phyloP scores from a whole-genome alignment of 2,888 invertebrate species.

The Drosophila multiciliata region DNA sequence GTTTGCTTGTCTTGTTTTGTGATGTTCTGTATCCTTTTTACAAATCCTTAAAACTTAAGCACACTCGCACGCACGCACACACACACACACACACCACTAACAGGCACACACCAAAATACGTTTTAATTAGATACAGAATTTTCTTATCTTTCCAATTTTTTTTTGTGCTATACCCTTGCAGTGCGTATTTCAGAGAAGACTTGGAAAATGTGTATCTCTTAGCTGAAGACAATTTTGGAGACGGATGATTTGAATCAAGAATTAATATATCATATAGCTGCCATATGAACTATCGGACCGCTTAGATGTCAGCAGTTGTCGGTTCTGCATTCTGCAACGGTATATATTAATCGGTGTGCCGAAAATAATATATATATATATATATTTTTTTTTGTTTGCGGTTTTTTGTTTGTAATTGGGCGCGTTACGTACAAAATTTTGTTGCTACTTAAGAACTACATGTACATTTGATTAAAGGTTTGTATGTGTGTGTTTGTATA shows the following conservation, averaged over 20 bases:
- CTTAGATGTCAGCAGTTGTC: background rate
- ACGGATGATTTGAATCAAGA: background rate
- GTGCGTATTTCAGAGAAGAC: background rate
- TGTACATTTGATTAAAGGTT: conserved; percentile 31
- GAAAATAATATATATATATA: background rate
- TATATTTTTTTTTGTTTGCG: background rate
- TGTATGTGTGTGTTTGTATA: background rate
- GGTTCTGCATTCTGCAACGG: background rate
- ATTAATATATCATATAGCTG: background rate
- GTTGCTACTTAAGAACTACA: conserved; percentile 67
- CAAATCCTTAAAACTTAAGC: conserved; percentile 1
- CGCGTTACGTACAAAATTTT: conserved; percentile 51
- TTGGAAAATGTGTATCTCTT: background rate
- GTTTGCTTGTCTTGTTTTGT: conserved; percentile 23
- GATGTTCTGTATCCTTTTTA: conserved; percentile 12
- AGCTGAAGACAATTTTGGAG: background rate
- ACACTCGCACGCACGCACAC: conserved; percentile 3
- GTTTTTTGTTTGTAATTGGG: conserved; percentile 2
- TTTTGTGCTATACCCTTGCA: background rate
- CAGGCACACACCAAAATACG: background rate
- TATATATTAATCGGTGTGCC: background rate
- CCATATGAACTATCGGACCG: background rate
- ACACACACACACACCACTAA: background rate
- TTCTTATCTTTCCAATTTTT: background rate
- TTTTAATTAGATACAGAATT: conserved; percentile 10